phyloP scores from a whole-genome alignment of 2,797 vertebrate genomes.

The Clarias laeviceps region DNA sequence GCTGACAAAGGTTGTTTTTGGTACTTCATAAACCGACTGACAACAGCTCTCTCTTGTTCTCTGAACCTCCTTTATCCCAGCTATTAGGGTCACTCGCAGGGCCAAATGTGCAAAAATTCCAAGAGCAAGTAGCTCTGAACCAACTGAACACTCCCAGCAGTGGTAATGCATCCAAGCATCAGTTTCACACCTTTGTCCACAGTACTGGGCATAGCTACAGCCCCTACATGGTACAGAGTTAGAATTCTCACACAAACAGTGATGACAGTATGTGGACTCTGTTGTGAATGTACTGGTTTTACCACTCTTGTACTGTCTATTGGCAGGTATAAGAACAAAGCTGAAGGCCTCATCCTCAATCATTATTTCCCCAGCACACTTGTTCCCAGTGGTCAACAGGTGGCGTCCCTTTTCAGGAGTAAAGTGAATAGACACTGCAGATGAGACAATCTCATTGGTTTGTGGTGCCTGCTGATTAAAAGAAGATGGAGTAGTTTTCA shows the following conservation, averaged over 20 bases:
- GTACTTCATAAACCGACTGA: slow-evolving; percentile 1
- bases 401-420: slow-evolving; percentile 82
- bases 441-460: slow-evolving; percentile 63
- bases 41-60: slow-evolving; percentile 47
- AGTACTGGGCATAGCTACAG: slow-evolving; percentile 88
- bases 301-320: slow-evolving; percentile 43
- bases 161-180: slow-evolving; percentile 88
- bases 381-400: slow-evolving; percentile 78
- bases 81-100: slow-evolving; percentile 81
- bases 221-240: slow-evolving; percentile 77
- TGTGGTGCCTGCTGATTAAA: slow-evolving; percentile 48
- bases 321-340: slow-evolving; percentile 81
- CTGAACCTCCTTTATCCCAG: slow-evolving; percentile 73
- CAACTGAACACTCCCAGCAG: slow-evolving; percentile 81
- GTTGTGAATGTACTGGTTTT: slow-evolving; percentile 56
- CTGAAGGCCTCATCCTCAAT: slow-evolving; percentile 85
- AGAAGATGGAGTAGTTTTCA: not conserved
- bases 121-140: slow-evolving; percentile 74
- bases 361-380: slow-evolving; percentile 81
- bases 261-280: slow-evolving; percentile 83
- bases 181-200: slow-evolving; percentile 76
- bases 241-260: slow-evolving; percentile 77
- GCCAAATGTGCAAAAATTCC: slow-evolving; percentile 87
- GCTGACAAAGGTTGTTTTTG: not conserved
- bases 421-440: slow-evolving; percentile 70